phyloP scores from a whole-genome alignment of 2,113 vertebrate species.

The Corvus moneduloides region DNA sequence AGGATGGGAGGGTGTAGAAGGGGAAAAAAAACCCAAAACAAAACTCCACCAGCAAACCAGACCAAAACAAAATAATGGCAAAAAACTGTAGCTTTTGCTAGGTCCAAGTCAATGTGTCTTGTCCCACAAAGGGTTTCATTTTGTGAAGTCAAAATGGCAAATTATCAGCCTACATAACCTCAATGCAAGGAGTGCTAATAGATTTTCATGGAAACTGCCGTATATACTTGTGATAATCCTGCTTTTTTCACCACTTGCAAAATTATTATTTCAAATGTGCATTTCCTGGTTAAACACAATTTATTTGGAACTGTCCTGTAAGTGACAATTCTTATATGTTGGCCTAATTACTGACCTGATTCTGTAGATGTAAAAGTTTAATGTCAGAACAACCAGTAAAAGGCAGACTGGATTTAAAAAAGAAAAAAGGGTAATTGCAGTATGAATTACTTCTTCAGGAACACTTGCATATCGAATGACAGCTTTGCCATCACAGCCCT shows the following conservation, averaged over 20 bases:
- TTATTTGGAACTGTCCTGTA: background rate
- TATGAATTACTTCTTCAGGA: background rate
- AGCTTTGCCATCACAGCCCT: background rate
- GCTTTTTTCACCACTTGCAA: background rate
- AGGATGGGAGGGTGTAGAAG: background rate
- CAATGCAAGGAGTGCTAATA: background rate
- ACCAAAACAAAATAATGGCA: background rate
- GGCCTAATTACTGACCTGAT: slow-evolving; percentile 52
- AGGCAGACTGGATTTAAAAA: background rate
- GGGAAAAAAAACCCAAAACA: background rate
- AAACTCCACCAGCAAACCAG: background rate
- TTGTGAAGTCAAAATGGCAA: background rate
- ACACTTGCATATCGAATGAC: fast-evolving
- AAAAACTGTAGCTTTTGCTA: background rate
- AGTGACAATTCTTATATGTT: background rate
- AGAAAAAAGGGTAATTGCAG: background rate
- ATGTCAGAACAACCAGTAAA: background rate
- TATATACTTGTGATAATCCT: background rate
- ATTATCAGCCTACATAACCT: background rate
- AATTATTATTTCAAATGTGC: background rate
- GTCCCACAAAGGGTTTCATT: background rate
- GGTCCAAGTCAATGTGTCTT: background rate
- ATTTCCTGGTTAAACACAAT: background rate
- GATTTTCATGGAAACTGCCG: background rate
- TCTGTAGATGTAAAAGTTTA: background rate